Evolutionary conservation across 2,888 invertebrate genomes (phyloP).

Genomic region (Drosophila pegasa): DNA sequence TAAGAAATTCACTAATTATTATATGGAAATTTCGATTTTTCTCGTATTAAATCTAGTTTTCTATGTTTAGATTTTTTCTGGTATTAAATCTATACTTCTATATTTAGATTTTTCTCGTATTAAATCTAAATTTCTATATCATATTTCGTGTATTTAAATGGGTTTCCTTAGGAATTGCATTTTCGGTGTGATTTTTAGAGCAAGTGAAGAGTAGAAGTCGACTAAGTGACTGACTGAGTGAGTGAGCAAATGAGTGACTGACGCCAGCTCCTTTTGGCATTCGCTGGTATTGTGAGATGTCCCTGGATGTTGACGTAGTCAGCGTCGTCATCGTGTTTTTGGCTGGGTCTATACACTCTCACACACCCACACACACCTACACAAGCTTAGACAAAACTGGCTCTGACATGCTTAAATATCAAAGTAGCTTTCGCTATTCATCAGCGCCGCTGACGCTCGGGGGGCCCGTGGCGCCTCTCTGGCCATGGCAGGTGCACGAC

Average conservation of each 20-base stretch:
- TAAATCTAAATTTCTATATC: too few species aligned
- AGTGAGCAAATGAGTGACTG: constrained; percentile 27
- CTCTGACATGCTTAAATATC: constrained; percentile 77
- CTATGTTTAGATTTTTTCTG: too few species aligned
- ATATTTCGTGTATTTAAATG: neutral
- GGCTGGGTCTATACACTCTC: constrained; percentile 13
- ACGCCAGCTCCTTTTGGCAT: constrained; percentile 44
- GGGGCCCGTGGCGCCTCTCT: constrained; percentile 3
- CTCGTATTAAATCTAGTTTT: too few species aligned
- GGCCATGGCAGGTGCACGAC: constrained; percentile 45
- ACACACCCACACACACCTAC: constrained; percentile 1
- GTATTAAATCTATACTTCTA: too few species aligned
- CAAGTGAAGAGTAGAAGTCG: constrained; percentile 9
- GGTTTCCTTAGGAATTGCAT: neutral
- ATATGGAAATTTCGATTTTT: too few species aligned
- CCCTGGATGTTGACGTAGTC: constrained; percentile 47
- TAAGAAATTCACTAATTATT: too few species aligned
- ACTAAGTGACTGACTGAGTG: constrained; percentile 9
- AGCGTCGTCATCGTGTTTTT: constrained; percentile 17
- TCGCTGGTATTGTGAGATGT: constrained; percentile 49
- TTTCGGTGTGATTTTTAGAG: neutral
- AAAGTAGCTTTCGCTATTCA: constrained; percentile 72
- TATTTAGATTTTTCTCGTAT: too few species aligned
- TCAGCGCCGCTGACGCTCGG: constrained; percentile 41
- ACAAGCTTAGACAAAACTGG: constrained; percentile 15